phyloP scores from a whole-genome alignment of 1,140 invertebrate species.

The Brevipalpus yothersi region DNA sequence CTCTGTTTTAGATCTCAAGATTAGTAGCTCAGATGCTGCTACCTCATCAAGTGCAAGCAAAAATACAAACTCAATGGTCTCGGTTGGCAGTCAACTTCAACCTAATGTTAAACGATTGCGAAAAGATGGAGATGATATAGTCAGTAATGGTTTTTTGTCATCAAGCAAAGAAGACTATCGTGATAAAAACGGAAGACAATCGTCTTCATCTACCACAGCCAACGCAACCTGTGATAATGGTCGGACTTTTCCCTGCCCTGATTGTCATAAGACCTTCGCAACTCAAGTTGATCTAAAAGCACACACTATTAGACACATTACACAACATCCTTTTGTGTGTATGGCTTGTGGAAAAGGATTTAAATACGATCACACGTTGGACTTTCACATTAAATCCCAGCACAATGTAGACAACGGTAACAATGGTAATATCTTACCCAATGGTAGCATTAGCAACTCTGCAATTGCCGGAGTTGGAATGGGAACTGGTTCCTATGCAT shows the following conservation, averaged over 20 bases:
- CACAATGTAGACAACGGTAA: constrained; percentile 2
- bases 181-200: too few species aligned
- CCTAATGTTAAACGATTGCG: too few species aligned
- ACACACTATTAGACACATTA: constrained; percentile 7
- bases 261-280: constrained; percentile 9
- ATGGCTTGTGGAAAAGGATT: constrained; percentile 10
- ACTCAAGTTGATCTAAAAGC: constrained; percentile 9
- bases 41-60: too few species aligned
- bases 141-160: too few species aligned
- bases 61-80: too few species aligned
- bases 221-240: background rate
- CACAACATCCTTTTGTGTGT: constrained; percentile 10
- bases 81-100: too few species aligned
- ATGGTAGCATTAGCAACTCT: too few species aligned
- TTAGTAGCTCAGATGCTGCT: too few species aligned
- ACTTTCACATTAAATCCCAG: constrained; percentile 11
- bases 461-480: background rate
- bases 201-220: too few species aligned
- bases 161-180: too few species aligned
- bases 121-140: too few species aligned
- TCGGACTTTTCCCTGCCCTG: constrained; percentile 4
- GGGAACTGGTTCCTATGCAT: background rate
- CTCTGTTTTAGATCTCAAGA: too few species aligned
- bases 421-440: background rate
- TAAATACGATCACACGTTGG: constrained; percentile 9